Conservation (phyloP, 1,140 invertebrate genomes). For the Apis mellifera region Amel_HAv3.1 CM009937.2:11436001-11436500, state of each 20-base stretch:
- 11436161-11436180: conserved; percentile 46
- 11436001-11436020: background rate
- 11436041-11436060: no score
- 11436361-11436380: conserved; percentile 38
- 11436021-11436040: background rate
- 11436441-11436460: background rate
- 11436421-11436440: conserved; percentile 14
- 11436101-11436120: conserved; percentile 17
- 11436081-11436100: conserved; percentile 29
- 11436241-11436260: conserved; percentile 48
- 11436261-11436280: conserved; percentile 30
- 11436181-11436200: conserved; percentile 22
- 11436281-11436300: conserved; percentile 46
- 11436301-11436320: conserved; percentile 43
- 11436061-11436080: conserved; percentile 22
- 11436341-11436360: background rate
- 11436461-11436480: background rate
- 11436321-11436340: conserved; percentile 45
- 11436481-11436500: background rate
- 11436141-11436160: conserved; percentile 1
- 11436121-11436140: background rate
- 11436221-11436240: conserved; percentile 46
- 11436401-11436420: conserved; percentile 5
- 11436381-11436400: background rate
- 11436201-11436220: conserved; percentile 34